These are phyloP conservation scores for Epirrhoe alternata DNA, from an alignment of 2,888 invertebrate species.

Conservation along the genomic window DNA sequence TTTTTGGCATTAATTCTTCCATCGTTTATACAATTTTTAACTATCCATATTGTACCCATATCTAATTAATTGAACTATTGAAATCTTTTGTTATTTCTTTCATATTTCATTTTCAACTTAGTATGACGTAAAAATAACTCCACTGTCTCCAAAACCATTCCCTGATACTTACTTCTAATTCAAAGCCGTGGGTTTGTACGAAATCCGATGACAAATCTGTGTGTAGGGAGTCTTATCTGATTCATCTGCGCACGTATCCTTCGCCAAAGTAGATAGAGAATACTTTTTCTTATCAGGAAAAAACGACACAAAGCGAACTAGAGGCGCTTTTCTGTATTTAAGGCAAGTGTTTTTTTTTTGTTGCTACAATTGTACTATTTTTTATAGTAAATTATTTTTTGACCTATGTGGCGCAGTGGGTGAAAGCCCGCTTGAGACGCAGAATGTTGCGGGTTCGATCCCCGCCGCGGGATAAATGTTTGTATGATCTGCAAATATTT, in stretches of 20 bases:
- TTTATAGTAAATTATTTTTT: too few relatives aligned
- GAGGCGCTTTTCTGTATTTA: neutral
- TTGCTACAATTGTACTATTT: neutral
- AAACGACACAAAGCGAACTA: neutral
- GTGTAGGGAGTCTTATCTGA: slow-evolving; percentile 21
- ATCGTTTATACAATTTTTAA: too few relatives aligned
- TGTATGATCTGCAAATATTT: too few relatives aligned
- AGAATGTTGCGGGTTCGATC: too few relatives aligned
- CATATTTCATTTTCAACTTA: neutral
- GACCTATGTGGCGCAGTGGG: too few relatives aligned
- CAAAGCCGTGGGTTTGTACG: slow-evolving; percentile 48
- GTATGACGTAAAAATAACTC: neutral
- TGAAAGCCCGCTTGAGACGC: too few relatives aligned
- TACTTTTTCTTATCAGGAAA: neutral
- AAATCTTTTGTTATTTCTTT: too few relatives aligned
- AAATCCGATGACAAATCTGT: slow-evolving; percentile 33
- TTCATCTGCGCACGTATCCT: slow-evolving; percentile 14
- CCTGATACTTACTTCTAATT: slow-evolving; percentile 52
- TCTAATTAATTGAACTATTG: too few relatives aligned
- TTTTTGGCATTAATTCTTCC: too few relatives aligned
- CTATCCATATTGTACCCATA: too few relatives aligned
- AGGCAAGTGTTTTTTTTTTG: neutral
- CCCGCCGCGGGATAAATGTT: too few relatives aligned
- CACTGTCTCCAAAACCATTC: slow-evolving; percentile 20
- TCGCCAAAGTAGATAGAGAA: slow-evolving; percentile 1